Evolutionary conservation across 2,888 invertebrate genomes (phyloP), one percentile per base, ranked within the genome.

Genomic region (Orthosia gothica): DNA sequence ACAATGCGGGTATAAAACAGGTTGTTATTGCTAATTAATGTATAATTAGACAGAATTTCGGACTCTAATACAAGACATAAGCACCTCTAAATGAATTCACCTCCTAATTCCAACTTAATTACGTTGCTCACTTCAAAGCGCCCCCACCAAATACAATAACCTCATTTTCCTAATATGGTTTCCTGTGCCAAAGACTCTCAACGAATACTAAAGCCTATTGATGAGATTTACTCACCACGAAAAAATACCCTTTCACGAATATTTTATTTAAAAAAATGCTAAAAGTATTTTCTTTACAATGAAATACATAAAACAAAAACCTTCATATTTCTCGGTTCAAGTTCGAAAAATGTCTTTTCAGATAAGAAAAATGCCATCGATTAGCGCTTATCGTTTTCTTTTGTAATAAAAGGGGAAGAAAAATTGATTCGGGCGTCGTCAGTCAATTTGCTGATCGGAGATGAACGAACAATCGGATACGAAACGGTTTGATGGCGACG

Each of bases 371-470:
- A 85, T 87, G 63, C 74, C 64, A 82, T 86, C 87, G 84, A 87
- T 87, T 86, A 86, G 79, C 78, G 88, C 84, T 88, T 89, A 88
- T 86, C 81, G 82, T 74, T 84, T 86, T 85, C 79, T 82, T 87
- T 86, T 86, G 82, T 78, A 86, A 86, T 85, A 88, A 87, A 88
- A 82, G 83, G 81, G 79, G 82, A 87, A 87, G 86, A 88, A 88
- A 89, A 91, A 91, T 91, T 87, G 89, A 83, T 89, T 86, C 76
- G 76, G 87, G 85, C 87, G 79, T 88, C 89, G 87, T 89, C 89
- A 88, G 89, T 89, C 90, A 88, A 90, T 91, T 92, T 89, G 87
- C 88, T 89, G 90, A 91, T 90, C 89, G 86, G 78, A 80, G 86
- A 86, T 87, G 88, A 90, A 89, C 85, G 89, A 86, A 87, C 85